phyloP scores from a whole-genome alignment of 2,113 vertebrate species.

The Rhipidura dahli region DNA sequence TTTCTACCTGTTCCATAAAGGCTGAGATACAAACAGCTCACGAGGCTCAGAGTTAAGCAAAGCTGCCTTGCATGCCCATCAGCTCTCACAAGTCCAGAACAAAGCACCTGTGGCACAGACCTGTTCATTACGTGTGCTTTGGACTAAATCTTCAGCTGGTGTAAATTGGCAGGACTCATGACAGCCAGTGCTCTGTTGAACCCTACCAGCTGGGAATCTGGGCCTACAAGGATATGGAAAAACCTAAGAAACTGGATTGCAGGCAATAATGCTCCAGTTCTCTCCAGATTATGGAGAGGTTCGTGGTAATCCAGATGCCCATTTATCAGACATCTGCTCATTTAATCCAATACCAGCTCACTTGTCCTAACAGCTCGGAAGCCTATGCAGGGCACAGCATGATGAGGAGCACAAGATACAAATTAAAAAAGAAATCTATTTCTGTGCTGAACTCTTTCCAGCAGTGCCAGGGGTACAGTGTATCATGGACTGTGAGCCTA shows the following conservation, averaged over 20 bases:
- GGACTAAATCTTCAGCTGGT: neutral
- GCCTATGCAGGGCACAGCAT: neutral
- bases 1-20: neutral
- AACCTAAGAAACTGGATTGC: neutral
- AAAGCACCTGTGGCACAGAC: neutral
- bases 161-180: neutral
- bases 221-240: neutral
- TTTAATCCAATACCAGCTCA: conserved; percentile 24
- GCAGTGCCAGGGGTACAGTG: neutral
- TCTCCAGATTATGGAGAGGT: neutral
- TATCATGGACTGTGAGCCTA: neutral
- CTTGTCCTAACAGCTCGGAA: neutral
- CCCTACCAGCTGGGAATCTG: neutral
- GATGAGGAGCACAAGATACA: neutral
- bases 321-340: neutral
- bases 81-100: neutral
- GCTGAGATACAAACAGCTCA: neutral
- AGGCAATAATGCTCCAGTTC: neutral
- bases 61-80: neutral
- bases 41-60: neutral
- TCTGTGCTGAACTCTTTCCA: neutral
- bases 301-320: conserved; percentile 10
- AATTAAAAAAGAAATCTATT: neutral
- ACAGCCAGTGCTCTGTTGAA: neutral
- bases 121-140: neutral